Evolutionary conservation across 2,888 invertebrate species (phyloP).

Genomic region (Lingula anatina): DNA sequence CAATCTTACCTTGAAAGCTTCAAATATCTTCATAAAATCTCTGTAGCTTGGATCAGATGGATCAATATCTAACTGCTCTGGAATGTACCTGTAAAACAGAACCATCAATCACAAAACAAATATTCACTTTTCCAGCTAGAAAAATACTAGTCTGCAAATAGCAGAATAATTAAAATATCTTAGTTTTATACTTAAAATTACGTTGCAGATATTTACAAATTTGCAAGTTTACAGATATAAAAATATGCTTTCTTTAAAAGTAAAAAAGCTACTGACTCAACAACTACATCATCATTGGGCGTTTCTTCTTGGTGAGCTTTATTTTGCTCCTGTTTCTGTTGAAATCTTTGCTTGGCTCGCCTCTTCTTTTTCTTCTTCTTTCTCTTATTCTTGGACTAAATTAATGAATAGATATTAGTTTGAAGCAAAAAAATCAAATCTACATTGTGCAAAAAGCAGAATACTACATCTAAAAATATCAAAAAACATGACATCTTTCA

Average conservation of each 20-base stretch:
- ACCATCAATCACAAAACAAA: not conserved
- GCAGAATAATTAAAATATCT: too few species aligned
- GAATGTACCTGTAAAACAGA: constrained; percentile 58
- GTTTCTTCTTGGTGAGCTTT: constrained; percentile 11
- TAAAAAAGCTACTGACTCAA: constrained; percentile 21
- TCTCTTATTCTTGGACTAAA: constrained; percentile 42
- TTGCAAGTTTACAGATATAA: too few species aligned
- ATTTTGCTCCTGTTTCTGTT: constrained; percentile 14
- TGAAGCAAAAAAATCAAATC: too few species aligned
- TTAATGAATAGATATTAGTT: constrained; percentile 1
- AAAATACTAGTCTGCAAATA: too few species aligned
- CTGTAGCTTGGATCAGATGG: constrained; percentile 88
- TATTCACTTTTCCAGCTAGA: too few species aligned
- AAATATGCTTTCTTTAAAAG: too few species aligned
- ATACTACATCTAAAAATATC: too few species aligned
- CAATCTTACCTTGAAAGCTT: constrained; percentile 81
- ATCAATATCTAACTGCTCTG: constrained; percentile 79
- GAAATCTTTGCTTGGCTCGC: constrained; percentile 23
- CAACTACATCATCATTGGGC: constrained; percentile 17
- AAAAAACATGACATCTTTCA: too few species aligned
- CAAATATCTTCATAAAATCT: constrained; percentile 87
- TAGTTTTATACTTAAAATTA: too few species aligned
- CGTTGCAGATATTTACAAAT: too few species aligned
- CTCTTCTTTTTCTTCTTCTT: constrained; percentile 45
- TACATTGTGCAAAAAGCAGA: too few species aligned